Percentiles rank a stretch among this genome's conserved stretches.
phyloP scores from a whole-genome alignment of 37 sponge, comb jelly and placozoan species.

The Aphrocallistes beatrix region DNA sequence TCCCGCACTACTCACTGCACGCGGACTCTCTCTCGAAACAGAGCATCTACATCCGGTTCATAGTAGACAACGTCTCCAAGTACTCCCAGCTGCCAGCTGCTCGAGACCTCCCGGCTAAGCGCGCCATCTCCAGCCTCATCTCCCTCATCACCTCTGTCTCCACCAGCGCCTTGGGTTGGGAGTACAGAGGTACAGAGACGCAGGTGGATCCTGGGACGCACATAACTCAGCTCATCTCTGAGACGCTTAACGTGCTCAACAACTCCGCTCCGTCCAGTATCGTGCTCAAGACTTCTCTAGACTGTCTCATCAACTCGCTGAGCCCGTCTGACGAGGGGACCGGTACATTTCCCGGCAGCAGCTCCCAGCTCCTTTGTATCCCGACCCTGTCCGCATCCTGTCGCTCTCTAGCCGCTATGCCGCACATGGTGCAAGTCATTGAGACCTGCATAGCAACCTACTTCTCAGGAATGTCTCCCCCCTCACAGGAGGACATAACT shows the following conservation, averaged over 20 bases:
- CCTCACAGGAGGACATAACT: not conserved
- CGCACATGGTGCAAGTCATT: constrained; percentile 32
- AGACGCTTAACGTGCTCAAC: constrained; percentile 61
- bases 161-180: not conserved
- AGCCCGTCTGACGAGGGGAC: not conserved
- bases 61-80: not conserved
- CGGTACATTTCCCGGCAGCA: no score
- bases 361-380: not conserved
- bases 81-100: not conserved
- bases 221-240: constrained; percentile 31
- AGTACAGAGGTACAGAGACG: not conserved
- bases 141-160: not conserved
- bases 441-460: constrained; percentile 44
- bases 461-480: constrained; percentile 28
- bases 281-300: constrained; percentile 18
- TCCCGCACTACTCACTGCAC: not conserved
- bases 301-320: constrained; percentile 6
- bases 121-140: not conserved
- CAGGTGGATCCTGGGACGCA: not conserved
- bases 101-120: not conserved
- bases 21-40: not conserved
- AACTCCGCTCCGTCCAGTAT: constrained; percentile 26
- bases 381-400: constrained; percentile 22
- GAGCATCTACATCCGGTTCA: not conserved
- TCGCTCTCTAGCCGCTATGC: constrained; percentile 28